Evolutionary conservation across 2,888 invertebrate genomes (phyloP), one percentile per base, ranked within the genome.

Genomic region (Steinernema hermaphroditum): DNA sequence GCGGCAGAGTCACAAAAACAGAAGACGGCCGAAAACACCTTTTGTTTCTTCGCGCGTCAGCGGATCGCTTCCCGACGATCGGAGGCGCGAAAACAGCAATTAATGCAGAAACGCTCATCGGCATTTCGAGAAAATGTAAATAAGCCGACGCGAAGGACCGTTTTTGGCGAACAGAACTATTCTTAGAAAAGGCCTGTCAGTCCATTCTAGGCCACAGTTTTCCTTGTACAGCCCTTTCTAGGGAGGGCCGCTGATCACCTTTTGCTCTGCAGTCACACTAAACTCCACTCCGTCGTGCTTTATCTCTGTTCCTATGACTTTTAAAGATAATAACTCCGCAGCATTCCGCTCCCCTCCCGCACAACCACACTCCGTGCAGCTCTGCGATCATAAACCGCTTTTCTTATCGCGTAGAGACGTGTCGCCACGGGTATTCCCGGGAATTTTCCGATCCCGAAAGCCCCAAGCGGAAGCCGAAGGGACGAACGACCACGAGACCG

Each of bases 401-500:
- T 2, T 6, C 46, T 54, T 54, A 22, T 54, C 54, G 54, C 37
- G 37, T 37, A 12, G 37, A 37, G 37, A 37, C 37, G 37, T 37
- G 4, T 37, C 12, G 37, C 37, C 37, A 8, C 37, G 27, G 22
- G 54, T 16, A 54, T 54, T 54, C 54, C 54, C 54, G 54, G 54
- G 54, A 54, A 54, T 19, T 27, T 54, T 54, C 54, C 54, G 24
- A 54, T 24, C 12, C 54, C 54, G 54, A 54, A 27, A 22, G 6
- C 24, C 19, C 54, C 54, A 16, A 8, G 6, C 24, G 54, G 37
- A 37, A 46, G 6, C 8, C 4, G 19, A 54, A 54, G 12, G 54
- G 24, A 16, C 12, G 54, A 54, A 24, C 19, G 24, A 46, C n/a
- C 54, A 54, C 54, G 54, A 54, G 54, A 54, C 22, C n/a, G 46